Evolutionary conservation across 2,797 vertebrate genomes (phyloP), one percentile per base, ranked within the genome.

Genomic region (Anomalospiza imberbis): DNA sequence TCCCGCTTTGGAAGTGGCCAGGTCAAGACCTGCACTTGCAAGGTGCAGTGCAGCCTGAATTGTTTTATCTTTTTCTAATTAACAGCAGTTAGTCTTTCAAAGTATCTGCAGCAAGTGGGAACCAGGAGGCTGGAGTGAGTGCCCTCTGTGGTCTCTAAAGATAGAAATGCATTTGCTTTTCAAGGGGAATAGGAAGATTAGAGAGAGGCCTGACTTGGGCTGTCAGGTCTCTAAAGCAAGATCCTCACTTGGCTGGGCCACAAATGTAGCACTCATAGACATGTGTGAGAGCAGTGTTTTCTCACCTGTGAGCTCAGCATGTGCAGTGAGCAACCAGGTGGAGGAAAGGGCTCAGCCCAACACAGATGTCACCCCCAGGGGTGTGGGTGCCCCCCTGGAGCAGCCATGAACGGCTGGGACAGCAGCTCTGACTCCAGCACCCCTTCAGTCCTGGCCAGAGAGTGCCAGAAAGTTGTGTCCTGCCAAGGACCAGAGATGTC

Each of bases 31-130:
- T 79, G 60, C 45, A 8, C 83, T 94, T 60, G 48, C 60, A 88
- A 91, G 67, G 45, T 57, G 53, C 34, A 57, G 42, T 28, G 76
- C 42, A 28, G 44, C 74, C 85, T 90, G 63, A 38, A 42, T 50
- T 58, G 74, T 44, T 94, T 92, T 82, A 42, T 91, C 47, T 88
- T 68, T 91, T 75, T 22, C 55, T 90, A 93, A 91, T 97, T 96
- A 97, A 36, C 28, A 44, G 32, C 60, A 86, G 77, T 88, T 94
- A 92, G 82, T 79, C 44, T 92, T 92, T 91, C 80, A 88, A 90
- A 93, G 63, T 63, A 25, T 74, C 48, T 63, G 38, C 76, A 79
- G 68, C 38, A 32, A 79, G 53, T 57, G 60, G 57, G 87, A 92
- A n/a, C 51, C 48, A 76, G 55, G 60, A 79, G 55, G 58, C 48